phyloP scores from a whole-genome alignment of 2,113 vertebrate genomes.

The Genyomyrus donnyi region DNA sequence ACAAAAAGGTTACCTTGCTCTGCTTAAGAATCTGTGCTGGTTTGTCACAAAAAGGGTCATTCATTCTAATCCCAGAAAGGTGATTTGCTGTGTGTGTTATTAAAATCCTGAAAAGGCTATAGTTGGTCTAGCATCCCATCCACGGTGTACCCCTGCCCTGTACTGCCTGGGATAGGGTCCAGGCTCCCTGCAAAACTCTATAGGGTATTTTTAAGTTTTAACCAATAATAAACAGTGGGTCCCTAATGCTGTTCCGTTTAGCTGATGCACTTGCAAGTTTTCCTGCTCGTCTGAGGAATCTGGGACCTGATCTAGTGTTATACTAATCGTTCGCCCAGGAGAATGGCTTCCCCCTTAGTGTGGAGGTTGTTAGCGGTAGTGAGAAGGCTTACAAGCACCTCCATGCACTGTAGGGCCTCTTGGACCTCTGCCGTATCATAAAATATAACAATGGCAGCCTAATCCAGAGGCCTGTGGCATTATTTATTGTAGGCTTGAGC shows the following conservation, averaged over 20 bases:
- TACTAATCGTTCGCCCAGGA: neutral
- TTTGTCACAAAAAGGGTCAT: neutral
- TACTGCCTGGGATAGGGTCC: neutral
- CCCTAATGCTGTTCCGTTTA: neutral
- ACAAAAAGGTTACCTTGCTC: neutral
- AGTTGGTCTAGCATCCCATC: neutral
- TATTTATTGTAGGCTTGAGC: neutral
- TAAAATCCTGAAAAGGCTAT: neutral
- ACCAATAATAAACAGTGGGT: neutral
- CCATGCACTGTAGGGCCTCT: neutral
- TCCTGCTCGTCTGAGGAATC: neutral
- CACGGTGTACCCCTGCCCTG: neutral
- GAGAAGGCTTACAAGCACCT: neutral
- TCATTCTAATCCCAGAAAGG: neutral
- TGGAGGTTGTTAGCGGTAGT: neutral
- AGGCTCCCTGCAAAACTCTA: neutral
- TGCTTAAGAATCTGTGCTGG: neutral
- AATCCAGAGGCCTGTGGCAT: neutral
- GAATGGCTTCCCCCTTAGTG: neutral
- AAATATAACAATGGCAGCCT: neutral
- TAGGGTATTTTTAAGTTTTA: neutral
- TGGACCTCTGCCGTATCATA: neutral
- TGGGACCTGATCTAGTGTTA: neutral
- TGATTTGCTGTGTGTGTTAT: neutral
- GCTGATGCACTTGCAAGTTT: neutral